These are phyloP conservation scores for Drosophila helvetica DNA, from an alignment of 2,888 invertebrate genomes.

Conservation along the genomic window DNA sequence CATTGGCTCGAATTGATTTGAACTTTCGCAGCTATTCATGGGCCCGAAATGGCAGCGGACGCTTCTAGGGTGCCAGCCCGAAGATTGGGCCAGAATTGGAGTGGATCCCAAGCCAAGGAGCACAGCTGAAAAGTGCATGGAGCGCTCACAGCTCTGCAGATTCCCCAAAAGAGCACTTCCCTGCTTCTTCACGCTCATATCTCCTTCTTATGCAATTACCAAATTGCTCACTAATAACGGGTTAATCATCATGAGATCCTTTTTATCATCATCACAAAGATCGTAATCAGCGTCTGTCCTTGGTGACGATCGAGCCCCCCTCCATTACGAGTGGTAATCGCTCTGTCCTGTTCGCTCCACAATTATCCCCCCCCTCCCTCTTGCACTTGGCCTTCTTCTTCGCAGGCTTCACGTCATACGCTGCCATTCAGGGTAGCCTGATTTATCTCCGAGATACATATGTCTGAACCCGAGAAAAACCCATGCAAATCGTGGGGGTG, in stretches of 20 bases:
- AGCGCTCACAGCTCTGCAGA: too few relatives aligned
- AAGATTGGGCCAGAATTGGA: neutral
- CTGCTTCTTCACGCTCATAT: neutral
- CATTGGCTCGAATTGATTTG: neutral
- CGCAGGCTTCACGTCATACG: neutral
- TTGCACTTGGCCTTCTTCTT: neutral
- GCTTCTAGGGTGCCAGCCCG: neutral
- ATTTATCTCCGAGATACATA: neutral
- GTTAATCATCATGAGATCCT: neutral
- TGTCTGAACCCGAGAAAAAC: neutral
- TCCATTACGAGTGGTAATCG: neutral
- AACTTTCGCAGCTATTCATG: neutral
- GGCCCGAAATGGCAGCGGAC: neutral
- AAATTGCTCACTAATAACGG: slow-evolving; percentile 20
- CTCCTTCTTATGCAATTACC: slow-evolving; percentile 25
- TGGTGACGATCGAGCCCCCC: slow-evolving; percentile 13
- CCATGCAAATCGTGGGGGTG: neutral
- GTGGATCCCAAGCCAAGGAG: neutral
- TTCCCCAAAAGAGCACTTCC: neutral
- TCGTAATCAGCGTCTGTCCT: slow-evolving; percentile 44
- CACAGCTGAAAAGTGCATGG: too few relatives aligned
- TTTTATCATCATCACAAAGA: slow-evolving; percentile 13
- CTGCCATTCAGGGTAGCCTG: neutral
- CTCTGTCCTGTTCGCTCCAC: slow-evolving; percentile 12
- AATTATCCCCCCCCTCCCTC: neutral